Conservation (phyloP, 2,888 invertebrate species). For the Dryocosmus kuriphilus region DNA sequence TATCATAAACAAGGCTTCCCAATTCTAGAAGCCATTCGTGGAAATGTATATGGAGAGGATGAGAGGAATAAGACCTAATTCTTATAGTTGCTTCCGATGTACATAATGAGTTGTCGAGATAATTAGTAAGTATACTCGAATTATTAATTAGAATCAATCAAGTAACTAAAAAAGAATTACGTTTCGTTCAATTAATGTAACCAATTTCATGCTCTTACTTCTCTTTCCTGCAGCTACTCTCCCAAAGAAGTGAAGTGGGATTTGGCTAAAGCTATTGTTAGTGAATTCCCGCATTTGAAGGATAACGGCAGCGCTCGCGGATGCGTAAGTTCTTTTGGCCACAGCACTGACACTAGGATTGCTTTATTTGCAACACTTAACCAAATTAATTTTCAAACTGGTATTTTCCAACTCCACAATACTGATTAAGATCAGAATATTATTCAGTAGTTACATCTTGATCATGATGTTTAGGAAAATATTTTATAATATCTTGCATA, state of each 20-base stretch:
- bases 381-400: too few relatives aligned
- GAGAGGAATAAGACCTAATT: conserved; percentile 33
- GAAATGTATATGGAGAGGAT: conserved; percentile 31
- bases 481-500: too few relatives aligned
- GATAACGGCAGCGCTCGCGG: conserved; percentile 35
- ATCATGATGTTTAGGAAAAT: too few relatives aligned
- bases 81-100: conserved; percentile 37
- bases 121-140: not conserved
- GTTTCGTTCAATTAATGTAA: not conserved
- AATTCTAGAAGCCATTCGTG: conserved; percentile 22
- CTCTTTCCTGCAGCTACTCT: conserved; percentile 39
- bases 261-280: conserved; percentile 48
- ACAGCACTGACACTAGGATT: not conserved
- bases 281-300: conserved; percentile 45
- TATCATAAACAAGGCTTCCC: conserved; percentile 24
- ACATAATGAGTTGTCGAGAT: not conserved
- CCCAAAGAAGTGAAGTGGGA: conserved; percentile 48
- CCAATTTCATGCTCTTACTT: too few relatives aligned
- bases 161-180: too few relatives aligned
- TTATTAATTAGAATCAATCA: not conserved
- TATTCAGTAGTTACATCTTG: too few relatives aligned
- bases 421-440: too few relatives aligned
- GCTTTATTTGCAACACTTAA: not conserved
- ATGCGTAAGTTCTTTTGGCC: conserved; percentile 43
- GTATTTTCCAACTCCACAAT: too few relatives aligned